Conservation (phyloP, 2,797 vertebrate genomes). For the Hemitrygon akajei region DNA sequence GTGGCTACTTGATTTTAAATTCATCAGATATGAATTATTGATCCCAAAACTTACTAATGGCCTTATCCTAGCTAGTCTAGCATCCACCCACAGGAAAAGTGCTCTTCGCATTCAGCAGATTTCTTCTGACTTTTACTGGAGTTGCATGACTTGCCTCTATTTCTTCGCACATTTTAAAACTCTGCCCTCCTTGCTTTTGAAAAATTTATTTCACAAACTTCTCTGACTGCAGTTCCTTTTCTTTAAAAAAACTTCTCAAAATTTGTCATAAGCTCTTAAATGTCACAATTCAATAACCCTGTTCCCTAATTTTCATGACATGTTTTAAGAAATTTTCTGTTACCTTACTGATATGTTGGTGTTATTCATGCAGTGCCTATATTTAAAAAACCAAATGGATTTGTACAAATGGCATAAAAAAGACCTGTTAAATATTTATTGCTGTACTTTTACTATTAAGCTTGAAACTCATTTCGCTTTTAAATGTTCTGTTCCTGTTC, state of each 20-base stretch:
- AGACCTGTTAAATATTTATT: neutral
- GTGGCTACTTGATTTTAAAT: neutral
- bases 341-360: neutral
- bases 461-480: neutral
- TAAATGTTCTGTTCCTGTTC: neutral
- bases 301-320: neutral
- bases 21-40: neutral
- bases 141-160: neutral
- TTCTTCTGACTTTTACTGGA: neutral
- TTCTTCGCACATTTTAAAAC: neutral
- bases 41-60: neutral
- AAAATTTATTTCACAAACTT: neutral
- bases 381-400: neutral
- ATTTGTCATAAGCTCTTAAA: neutral
- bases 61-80: neutral
- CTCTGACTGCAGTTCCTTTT: neutral
- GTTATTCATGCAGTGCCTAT: neutral
- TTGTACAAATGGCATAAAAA: neutral
- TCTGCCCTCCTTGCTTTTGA: neutral
- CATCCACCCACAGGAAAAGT: neutral
- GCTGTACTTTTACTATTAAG: neutral
- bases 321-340: no score
- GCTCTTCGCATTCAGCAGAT: neutral
- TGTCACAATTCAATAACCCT: neutral
- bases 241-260: neutral